Evolutionary conservation across 2,888 invertebrate species (phyloP).

Genomic region (Cyclophora albipunctata): DNA sequence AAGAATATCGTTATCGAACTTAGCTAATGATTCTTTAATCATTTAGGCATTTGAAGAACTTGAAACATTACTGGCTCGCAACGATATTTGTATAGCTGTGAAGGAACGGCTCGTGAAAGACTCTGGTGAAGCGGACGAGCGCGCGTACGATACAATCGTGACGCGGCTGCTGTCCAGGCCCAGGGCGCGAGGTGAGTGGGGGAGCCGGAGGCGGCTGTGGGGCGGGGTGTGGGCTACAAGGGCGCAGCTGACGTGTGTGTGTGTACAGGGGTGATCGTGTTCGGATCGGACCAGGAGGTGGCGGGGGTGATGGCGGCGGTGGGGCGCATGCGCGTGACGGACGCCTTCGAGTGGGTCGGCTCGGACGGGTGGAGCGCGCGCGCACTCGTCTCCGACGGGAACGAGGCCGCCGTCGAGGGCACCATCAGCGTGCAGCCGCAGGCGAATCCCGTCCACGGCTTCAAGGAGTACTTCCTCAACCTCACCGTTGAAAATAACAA

Average conservation of each 20-base stretch:
- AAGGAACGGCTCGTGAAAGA: conserved; percentile 96
- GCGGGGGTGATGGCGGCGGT: conserved; percentile 96
- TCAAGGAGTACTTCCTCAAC: conserved; percentile 89
- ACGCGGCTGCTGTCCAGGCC: conserved; percentile 86
- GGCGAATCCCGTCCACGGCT: conserved; percentile 90
- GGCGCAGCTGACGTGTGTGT: not conserved
- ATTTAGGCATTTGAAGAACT: conserved; percentile 92
- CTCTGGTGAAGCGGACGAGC: conserved; percentile 93
- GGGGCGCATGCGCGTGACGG: conserved; percentile 86
- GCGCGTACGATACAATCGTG: conserved; percentile 90
- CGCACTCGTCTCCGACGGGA: conserved; percentile 87
- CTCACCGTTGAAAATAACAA: conserved; percentile 90
- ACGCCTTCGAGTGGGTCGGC: conserved; percentile 94
- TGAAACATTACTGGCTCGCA: conserved; percentile 86
- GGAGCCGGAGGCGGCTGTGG: conserved; percentile 27
- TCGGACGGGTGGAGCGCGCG: conserved; percentile 97
- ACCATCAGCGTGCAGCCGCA: conserved; percentile 95
- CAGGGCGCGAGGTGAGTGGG: conserved; percentile 85
- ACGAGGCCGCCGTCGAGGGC: conserved; percentile 84
- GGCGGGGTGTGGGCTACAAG: conserved; percentile 86
- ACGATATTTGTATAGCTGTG: conserved; percentile 93
- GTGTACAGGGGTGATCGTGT: conserved; percentile 89
- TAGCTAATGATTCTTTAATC: too few relatives aligned
- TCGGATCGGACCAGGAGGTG: conserved; percentile 97
- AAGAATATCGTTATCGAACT: too few relatives aligned